Percentiles rank a stretch among this genome's conserved stretches.
Conservation (phyloP, 2,797 vertebrate genomes). For the Enoplosus armatus region DNA sequence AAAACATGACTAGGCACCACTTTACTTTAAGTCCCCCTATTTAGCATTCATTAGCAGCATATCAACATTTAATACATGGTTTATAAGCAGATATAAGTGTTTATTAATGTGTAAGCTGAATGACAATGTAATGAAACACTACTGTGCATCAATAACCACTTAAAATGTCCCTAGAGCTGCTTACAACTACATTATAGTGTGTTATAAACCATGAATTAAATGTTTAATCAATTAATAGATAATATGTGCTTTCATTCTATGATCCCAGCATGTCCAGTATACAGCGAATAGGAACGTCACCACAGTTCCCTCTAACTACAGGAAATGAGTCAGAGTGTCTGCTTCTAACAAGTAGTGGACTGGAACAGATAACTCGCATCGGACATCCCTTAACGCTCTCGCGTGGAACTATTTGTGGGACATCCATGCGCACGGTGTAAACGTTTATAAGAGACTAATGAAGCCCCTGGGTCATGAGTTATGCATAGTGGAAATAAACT, state of each 20-base stretch:
- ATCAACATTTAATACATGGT: too few relatives aligned
- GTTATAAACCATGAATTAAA: too few relatives aligned
- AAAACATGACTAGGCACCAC: neutral
- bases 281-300: neutral
- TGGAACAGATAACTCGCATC: conserved; percentile 16
- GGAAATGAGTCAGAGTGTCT: neutral
- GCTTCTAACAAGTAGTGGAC: neutral
- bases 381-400: conserved; percentile 26
- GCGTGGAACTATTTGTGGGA: conserved; percentile 50
- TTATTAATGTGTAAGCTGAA: too few relatives aligned
- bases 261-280: neutral
- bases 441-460: conserved; percentile 56
- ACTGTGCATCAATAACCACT: too few relatives aligned
- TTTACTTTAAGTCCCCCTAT: too few relatives aligned
- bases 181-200: too few relatives aligned
- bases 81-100: too few relatives aligned
- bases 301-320: neutral
- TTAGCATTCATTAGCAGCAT: too few relatives aligned
- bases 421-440: conserved; percentile 31
- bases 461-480: conserved; percentile 61
- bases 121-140: too few relatives aligned
- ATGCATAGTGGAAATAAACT: conserved; percentile 51
- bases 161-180: too few relatives aligned
- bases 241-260: neutral
- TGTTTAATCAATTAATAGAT: neutral